phyloP scores from a whole-genome alignment of 2,797 vertebrate genomes.

The Scleropages formosus region DNA sequence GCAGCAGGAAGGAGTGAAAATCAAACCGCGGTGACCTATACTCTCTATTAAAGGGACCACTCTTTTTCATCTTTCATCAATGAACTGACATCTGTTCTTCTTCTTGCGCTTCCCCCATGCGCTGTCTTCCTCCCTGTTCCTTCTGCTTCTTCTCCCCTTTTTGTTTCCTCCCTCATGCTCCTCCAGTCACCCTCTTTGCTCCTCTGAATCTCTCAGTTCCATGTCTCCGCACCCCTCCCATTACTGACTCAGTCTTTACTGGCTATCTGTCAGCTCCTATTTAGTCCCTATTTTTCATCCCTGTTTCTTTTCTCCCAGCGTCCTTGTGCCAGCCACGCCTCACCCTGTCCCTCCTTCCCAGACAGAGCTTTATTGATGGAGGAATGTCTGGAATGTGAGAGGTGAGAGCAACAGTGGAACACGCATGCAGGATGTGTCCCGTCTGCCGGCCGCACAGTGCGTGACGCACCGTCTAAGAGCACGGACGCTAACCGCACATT shows the following conservation, averaged over 20 bases:
- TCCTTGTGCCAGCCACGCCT: conserved; percentile 14
- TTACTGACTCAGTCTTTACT: conserved; percentile 9
- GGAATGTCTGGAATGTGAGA: background rate
- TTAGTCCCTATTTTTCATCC: conserved; percentile 2
- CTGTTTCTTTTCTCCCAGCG: conserved; percentile 27
- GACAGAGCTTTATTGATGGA: conserved; percentile 8
- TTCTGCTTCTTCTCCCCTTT: background rate
- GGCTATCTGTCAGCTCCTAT: conserved; percentile 41
- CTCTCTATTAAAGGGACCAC: background rate
- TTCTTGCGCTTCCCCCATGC: background rate
- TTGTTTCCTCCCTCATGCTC: background rate
- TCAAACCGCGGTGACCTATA: background rate
- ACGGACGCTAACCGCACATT: background rate
- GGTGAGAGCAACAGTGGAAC: background rate
- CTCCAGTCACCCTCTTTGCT: background rate
- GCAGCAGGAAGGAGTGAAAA: background rate
- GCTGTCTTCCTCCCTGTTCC: background rate
- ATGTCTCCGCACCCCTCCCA: conserved; percentile 35
- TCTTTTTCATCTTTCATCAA: background rate
- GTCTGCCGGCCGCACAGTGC: background rate
- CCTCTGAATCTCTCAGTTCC: conserved; percentile 30
- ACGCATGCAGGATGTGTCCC: background rate
- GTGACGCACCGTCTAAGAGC: background rate
- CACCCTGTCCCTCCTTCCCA: background rate
- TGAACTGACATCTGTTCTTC: background rate